Evolutionary conservation across 2,888 invertebrate genomes (phyloP).

Genomic region (Drosophila anceps): DNA sequence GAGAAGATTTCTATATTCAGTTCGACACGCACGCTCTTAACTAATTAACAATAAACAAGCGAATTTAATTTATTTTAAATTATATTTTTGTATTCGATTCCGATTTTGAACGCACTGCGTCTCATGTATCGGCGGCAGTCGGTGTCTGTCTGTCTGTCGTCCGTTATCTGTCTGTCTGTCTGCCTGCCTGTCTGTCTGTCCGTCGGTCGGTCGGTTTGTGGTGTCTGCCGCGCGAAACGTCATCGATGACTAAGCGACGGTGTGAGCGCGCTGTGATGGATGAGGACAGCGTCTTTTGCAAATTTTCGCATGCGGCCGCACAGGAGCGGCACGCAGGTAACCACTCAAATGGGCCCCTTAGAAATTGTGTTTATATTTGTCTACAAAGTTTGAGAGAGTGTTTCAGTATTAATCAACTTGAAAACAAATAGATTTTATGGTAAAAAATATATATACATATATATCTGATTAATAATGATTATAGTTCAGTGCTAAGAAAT

Average conservation of each 20-base stretch:
- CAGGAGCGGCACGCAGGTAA: constrained; percentile 56
- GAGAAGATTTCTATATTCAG: constrained; percentile 24
- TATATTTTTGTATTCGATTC: constrained; percentile 22
- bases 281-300: constrained; percentile 21
- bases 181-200: constrained; percentile 1
- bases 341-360: neutral
- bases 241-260: constrained; percentile 69
- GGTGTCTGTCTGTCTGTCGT: constrained; percentile 4
- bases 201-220: constrained; percentile 28
- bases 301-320: constrained; percentile 46
- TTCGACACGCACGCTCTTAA: constrained; percentile 40
- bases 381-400: neutral
- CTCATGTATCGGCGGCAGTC: constrained; percentile 3
- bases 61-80: constrained; percentile 17
- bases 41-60: constrained; percentile 1
- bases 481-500: neutral
- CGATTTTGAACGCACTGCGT: constrained; percentile 47
- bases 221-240: constrained; percentile 63
- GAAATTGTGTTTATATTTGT: neutral
- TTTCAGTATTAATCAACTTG: neutral
- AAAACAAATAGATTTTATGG: neutral
- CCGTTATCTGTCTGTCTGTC: neutral
- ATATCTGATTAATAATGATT: neutral
- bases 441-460: neutral
- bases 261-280: constrained; percentile 26